Evolutionary conservation across 2,113 vertebrate genomes (phyloP), one percentile per base, ranked within the genome.

Genomic region (Rhinopomastus cyanomelas): DNA sequence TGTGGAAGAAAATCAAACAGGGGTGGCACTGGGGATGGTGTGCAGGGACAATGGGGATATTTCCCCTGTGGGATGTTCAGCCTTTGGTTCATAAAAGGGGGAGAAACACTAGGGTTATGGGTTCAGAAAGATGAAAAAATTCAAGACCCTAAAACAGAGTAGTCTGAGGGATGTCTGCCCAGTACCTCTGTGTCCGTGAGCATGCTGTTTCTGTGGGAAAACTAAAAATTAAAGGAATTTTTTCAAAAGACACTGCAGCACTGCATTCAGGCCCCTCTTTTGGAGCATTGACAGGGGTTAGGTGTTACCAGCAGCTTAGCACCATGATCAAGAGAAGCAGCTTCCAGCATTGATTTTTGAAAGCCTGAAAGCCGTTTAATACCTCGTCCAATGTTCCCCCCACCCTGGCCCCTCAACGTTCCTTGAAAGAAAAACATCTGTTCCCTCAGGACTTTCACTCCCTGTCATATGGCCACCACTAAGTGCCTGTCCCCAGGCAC

Each of bases 361-460:
- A 85, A 69, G 66, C 32, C 81, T 80, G 73, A 53, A 61, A 88
- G 25, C 53, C 68, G 27, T 68, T 74, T 60, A 44, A 30, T 86
- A 81, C 59, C 66, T 85, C 39, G 42, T 39, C 37, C 56, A 55
- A 42, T 0, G 3, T 39, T 52, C 27, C 9, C 26, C 8, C 8
- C 8, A 4, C 15, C 48, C 11, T 2, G 2, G 19, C 34, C 9
- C 55, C 30, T 25, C 15, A 15, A 34, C 0, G 0, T n/a, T 74
- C 53, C 82, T 59, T 88, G 60, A 88, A 88, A 82, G 75, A 94
- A 56, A 88, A 95, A 91, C 87, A 93, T 89, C 92, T 93, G 92
- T 46, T 91, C 91, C 72, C 78, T 75, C 1, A 27, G 59, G 94
- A 90, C 79, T 89, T 95, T 92, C 85, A 77, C 91, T 82, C 75